Evolutionary conservation across 1,140 invertebrate genomes (phyloP).

Genomic region (Bombus polaris): DNA sequence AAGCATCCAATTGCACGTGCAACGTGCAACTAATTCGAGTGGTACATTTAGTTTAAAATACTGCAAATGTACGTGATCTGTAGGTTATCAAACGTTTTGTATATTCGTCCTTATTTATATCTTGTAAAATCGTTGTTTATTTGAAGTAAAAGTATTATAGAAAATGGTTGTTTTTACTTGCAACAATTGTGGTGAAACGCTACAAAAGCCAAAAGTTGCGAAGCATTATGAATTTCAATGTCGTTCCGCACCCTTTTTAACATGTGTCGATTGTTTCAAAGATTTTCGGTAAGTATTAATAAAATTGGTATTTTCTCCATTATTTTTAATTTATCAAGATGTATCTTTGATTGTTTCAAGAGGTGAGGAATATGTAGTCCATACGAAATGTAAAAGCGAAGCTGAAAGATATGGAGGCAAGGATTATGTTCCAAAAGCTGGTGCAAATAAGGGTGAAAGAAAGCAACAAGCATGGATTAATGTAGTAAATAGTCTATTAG

Average conservation of each 20-base stretch:
- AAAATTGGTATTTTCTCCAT: neutral
- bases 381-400: slow-evolving; percentile 96
- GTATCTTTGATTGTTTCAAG: slow-evolving; percentile 83
- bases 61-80: too few species aligned
- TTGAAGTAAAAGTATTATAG: neutral
- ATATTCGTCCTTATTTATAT: neutral
- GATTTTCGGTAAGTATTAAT: slow-evolving; percentile 88
- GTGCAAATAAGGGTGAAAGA: slow-evolving; percentile 92
- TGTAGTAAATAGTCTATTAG: slow-evolving; percentile 89
- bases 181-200: slow-evolving; percentile 92
- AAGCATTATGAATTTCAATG: slow-evolving; percentile 92
- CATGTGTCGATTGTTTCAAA: slow-evolving; percentile 96
- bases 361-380: slow-evolving; percentile 90
- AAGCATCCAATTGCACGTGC: neutral
- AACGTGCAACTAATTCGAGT: neutral
- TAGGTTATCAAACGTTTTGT: neutral
- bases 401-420: slow-evolving; percentile 94
- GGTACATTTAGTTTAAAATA: neutral
- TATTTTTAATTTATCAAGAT: slow-evolving; percentile 4
- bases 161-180: slow-evolving; percentile 96
- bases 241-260: slow-evolving; percentile 85
- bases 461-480: slow-evolving; percentile 96
- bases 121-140: neutral
- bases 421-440: slow-evolving; percentile 89
- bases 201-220: slow-evolving; percentile 95